Conservation (phyloP, 2,888 invertebrate genomes). For the Andrena flavipes region DNA sequence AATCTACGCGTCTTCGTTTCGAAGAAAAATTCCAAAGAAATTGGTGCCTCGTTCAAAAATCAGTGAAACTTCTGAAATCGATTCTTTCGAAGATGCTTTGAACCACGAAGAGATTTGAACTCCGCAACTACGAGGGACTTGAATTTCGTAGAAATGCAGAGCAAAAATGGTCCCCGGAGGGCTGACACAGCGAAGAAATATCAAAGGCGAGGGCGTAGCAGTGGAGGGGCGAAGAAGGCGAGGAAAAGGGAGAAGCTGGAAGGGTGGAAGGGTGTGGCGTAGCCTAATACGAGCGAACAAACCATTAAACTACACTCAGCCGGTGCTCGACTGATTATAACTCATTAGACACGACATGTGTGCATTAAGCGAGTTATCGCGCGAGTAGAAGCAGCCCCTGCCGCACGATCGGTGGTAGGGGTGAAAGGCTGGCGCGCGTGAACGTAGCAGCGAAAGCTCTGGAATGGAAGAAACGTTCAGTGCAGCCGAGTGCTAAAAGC, state of each 20-base stretch:
- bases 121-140: too few species aligned
- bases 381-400: constrained; percentile 27
- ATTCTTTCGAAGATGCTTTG: too few species aligned
- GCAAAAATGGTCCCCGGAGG: background rate
- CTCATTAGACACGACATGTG: constrained; percentile 79
- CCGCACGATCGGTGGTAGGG: constrained; percentile 21
- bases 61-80: background rate
- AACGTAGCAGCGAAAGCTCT: background rate
- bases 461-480: constrained; percentile 16
- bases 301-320: constrained; percentile 80
- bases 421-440: constrained; percentile 6
- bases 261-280: constrained; percentile 43
- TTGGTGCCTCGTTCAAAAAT: background rate
- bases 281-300: constrained; percentile 73
- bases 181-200: background rate
- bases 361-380: constrained; percentile 78
- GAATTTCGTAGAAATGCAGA: too few species aligned
- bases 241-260: background rate
- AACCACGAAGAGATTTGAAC: too few species aligned
- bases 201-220: background rate
- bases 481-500: background rate
- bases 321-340: constrained; percentile 77
- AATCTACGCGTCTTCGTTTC: background rate
- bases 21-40: background rate
- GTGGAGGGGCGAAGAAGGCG: background rate